Evolutionary conservation across 92 coral and sea anemone genomes (phyloP), one percentile per base, ranked within the genome.

Genomic region (Micromussa lordhowensis): DNA sequence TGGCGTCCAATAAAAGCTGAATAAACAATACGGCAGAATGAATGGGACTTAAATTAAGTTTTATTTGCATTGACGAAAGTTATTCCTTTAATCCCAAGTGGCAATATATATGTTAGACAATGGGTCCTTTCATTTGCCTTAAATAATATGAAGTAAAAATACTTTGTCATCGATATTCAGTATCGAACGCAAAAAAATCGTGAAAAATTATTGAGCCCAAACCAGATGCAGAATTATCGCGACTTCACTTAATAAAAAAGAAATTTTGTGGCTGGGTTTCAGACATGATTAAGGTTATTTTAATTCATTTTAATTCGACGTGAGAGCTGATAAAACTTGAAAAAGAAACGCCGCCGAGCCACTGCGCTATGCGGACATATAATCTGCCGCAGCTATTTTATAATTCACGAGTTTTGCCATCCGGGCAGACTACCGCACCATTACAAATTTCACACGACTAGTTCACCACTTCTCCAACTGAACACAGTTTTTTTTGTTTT

Each of bases 1-100:
- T 31, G 79, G 73, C 19, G 70, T 78, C 78, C 83, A 86, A 78
- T 77, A 73, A 77, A 86, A 17, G 40, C 55, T 26, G 79, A 77
- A 77, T 61, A 78, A 86, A 77, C 89, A 86, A 77, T 61, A 31
- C 30, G 51, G 48, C 31, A 86, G 9, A 59, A 86, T 77, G 89
- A 86, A 78, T 86, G 3, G n/a, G 63, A 63, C 48, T 77, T 63
- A 32, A 86, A 78, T 40, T 85, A 76, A 35, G 81, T 48, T 85
- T 55, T 75, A 61, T 77, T 85, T 85, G 32, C 73, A 36, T 76
- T 85, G 9, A 29, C 21, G 40, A 77, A 19, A 22, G 29, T 51
- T 22, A 64, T 22, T 29, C 44, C 9, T 29, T 35, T 75, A 5
- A 22, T 61, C 38, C 24, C 1, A 10, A 48, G 63, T 68, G 26